Evolutionary conservation across 2,888 invertebrate genomes (phyloP).

Genomic region (Nymphalis urticae): DNA sequence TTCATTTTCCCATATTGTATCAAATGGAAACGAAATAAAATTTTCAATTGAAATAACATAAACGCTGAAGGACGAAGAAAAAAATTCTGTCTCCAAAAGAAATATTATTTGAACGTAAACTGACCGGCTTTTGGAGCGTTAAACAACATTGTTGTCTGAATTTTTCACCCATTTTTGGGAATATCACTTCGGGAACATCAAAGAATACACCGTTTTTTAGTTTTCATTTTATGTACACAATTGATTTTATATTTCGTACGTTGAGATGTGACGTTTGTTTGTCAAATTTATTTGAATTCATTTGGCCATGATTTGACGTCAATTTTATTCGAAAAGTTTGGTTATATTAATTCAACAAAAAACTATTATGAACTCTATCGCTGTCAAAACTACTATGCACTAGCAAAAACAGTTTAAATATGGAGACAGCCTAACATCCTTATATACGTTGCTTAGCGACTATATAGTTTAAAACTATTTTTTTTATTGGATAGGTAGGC

Average conservation of each 20-base stretch:
- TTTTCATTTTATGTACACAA: conserved; percentile 13
- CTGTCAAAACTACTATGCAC: too few relatives aligned
- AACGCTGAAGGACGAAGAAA: background rate
- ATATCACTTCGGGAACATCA: conserved; percentile 14
- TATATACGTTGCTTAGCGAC: too few relatives aligned
- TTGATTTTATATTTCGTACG: conserved; percentile 9
- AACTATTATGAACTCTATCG: too few relatives aligned
- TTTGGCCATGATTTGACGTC: background rate
- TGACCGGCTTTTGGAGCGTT: conserved; percentile 25
- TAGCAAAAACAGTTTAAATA: too few relatives aligned
- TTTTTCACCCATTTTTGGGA: conserved; percentile 28
- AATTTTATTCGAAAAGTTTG: background rate
- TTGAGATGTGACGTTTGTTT: conserved; percentile 20
- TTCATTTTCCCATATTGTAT: too few relatives aligned
- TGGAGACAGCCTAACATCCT: too few relatives aligned
- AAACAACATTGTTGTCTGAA: conserved; percentile 26
- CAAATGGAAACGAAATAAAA: too few relatives aligned
- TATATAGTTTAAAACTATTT: too few relatives aligned
- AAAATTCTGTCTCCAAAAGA: background rate
- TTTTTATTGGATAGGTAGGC: too few relatives aligned
- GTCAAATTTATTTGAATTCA: conserved; percentile 16
- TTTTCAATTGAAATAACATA: too few relatives aligned
- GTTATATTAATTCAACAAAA: background rate
- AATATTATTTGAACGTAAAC: conserved; percentile 2
- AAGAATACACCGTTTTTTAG: conserved; percentile 9